Evolutionary conservation across 2,797 vertebrate genomes (phyloP).

Genomic region (Sphenodon punctatus): DNA sequence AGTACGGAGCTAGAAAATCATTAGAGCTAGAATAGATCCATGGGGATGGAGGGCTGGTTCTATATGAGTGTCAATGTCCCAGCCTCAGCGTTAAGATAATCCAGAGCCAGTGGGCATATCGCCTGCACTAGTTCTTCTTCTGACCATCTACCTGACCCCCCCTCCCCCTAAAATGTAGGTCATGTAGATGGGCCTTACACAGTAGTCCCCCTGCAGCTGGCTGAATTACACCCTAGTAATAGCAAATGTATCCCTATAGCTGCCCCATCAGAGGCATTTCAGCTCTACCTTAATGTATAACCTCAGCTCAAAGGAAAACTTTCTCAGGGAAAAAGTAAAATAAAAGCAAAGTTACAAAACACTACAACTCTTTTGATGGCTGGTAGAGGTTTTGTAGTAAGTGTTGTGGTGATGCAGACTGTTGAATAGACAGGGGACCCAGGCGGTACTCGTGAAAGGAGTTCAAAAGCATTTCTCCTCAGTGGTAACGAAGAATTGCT

Average conservation of each 20-base stretch:
- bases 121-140: too few species aligned
- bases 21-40: too few species aligned
- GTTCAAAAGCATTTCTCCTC: neutral
- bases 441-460: neutral
- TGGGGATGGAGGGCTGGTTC: too few species aligned
- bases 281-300: neutral
- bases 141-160: too few species aligned
- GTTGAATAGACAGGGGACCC: neutral
- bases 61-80: too few species aligned
- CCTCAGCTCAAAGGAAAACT: neutral
- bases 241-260: neutral
- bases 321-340: neutral
- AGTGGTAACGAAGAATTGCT: neutral
- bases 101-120: too few species aligned
- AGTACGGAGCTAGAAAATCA: too few species aligned
- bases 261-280: fast-evolving
- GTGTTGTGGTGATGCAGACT: neutral
- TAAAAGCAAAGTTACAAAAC: neutral
- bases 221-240: neutral
- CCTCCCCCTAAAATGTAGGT: too few species aligned
- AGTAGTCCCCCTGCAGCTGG: neutral
- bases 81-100: too few species aligned
- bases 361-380: neutral
- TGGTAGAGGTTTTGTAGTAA: neutral
- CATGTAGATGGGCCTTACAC: too few species aligned